Evolutionary conservation across 2,113 vertebrate species (phyloP), one percentile per base, ranked within the genome.

Genomic region (Ceratotherium simum): DNA sequence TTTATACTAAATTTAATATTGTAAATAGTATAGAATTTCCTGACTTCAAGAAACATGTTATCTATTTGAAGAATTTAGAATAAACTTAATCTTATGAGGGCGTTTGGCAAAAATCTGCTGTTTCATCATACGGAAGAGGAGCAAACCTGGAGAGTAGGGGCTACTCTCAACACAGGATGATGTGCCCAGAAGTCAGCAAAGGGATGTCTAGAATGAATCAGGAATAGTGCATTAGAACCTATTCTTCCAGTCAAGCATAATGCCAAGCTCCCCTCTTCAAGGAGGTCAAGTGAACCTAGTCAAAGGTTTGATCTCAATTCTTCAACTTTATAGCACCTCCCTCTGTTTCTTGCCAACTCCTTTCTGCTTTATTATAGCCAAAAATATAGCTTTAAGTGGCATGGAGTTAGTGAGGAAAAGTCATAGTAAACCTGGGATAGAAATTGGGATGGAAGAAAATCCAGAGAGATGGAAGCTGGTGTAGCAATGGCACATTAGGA

Each of bases 391-490:
- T 86, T 8, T 36, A 31, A 73, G 10, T 79, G n/a, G 36, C 46
- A 56, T 14, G 29, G 0, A 46, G 6, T 31, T 62, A 84, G 39
- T 16, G 12, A n/a, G 14, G 2, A 48, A 90, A 90, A 17, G 5
- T 36, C 25, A 83, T n/a, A 1, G 48, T 33, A 51, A 42, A 46
- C 21, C 16, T 75, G 21, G 25, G 1, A 29, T 11, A 79, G 18
- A 46, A 92, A 79, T 3, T 60, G 9, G 2, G 29, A 5, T 42
- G 39, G 11, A 70, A 76, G n/a, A 70, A 46, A 82, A 85, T 4
- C 2, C 5, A 12, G 39, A n/a, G 1, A 65, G 4, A 1, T 0
- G 3, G n/a, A 87, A 90, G 11, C 5, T 29, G 18, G 5, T 60
- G 11, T 39, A 75, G n/a, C 10, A 48, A 23, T 17, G 29, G 33